Evolutionary conservation across 2,888 invertebrate species (phyloP).

Genomic region (Cataglyphis cursor): DNA sequence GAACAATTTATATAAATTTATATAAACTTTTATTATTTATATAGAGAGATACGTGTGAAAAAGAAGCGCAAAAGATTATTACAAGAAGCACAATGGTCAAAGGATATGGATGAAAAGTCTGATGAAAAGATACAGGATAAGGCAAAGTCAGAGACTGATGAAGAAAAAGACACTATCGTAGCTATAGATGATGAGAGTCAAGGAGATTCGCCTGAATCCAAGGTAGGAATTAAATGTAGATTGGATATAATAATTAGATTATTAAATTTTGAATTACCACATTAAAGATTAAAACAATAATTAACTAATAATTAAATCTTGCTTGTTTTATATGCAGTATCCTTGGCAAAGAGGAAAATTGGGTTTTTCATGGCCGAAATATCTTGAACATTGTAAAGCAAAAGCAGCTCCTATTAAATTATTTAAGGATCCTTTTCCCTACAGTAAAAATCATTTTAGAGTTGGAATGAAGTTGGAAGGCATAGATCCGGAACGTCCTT

Average conservation of each 20-base stretch:
- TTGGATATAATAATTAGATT: neutral
- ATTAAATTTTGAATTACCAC: slow-evolving; percentile 4
- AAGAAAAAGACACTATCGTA: slow-evolving; percentile 83
- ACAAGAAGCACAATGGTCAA: slow-evolving; percentile 81
- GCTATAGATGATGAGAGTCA: slow-evolving; percentile 80
- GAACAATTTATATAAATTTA: slow-evolving; percentile 5
- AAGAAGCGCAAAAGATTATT: slow-evolving; percentile 84
- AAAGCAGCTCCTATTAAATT: slow-evolving; percentile 92
- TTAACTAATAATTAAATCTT: slow-evolving; percentile 24
- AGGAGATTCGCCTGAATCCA: slow-evolving; percentile 79
- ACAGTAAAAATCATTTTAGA: slow-evolving; percentile 92
- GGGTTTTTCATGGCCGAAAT: slow-evolving; percentile 93
- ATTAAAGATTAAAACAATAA: slow-evolving; percentile 26
- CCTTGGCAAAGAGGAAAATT: slow-evolving; percentile 92
- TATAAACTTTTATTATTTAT: slow-evolving; percentile 26
- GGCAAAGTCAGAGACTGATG: slow-evolving; percentile 82
- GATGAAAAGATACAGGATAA: slow-evolving; percentile 80
- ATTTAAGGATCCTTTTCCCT: slow-evolving; percentile 93
- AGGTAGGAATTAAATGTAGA: slow-evolving; percentile 74
- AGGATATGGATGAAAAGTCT: slow-evolving; percentile 77
- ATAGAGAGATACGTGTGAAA: slow-evolving; percentile 82
- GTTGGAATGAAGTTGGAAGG: slow-evolving; percentile 97
- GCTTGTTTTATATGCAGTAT: slow-evolving; percentile 85
- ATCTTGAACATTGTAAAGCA: slow-evolving; percentile 91
- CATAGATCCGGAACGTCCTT: slow-evolving; percentile 96